Base-by-base conservation (phyloP, 2,113 vertebrate species). In the Sprattus sprattus region DNA sequence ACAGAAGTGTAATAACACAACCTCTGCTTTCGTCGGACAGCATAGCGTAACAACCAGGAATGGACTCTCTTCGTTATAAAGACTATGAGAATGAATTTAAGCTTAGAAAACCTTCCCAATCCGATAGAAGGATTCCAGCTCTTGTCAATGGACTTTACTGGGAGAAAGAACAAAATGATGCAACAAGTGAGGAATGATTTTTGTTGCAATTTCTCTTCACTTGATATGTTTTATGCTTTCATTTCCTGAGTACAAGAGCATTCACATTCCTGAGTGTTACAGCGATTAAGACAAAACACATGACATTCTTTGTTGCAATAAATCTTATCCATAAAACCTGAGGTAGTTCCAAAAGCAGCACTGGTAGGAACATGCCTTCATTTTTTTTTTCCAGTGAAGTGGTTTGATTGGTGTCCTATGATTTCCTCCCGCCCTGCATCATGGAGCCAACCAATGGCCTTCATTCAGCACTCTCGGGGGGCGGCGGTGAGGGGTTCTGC, bases 381-480 rank as follows among this genome's bases (percentile, higher is more conserved):
- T 89, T 78, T 39, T 44, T 71, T 71, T 89, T 89, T 84, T 87
- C 90, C 88, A 90, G 90, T 91, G 60, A 90, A 92, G 90, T 90
- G 91, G 80, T 92, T 89, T 94, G 93, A 95, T 94, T 94, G 92
- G 91, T 91, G 71, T 90, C 92, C 90, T 89, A 91, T 93, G 39
- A 89, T 91, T 91, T 89, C 86, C 88, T 89, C 85, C 87, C 81
- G 64, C 87, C 71, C 87, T 0, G 22, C 46, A 88, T 25, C 82
- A 71, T 1, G 39, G 82, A 32, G 16, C 80, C 20, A n/a, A 67
- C 89, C 71, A 78, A 39, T 78, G 57, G 0, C 18, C 90, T 90
- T 96, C 96, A 99, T 89, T 98, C 96, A 22, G 95, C 93, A 84
- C 90, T 89, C 45, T 96, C 96, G 0, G 96, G 93, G 84, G 95